Evolutionary conservation across 2,113 vertebrate genomes (phyloP).

Genomic region (human (Homo sapiens)): GRCh38 chr11:40190501-40191000

Average conservation of each 20-base stretch:
- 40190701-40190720: background rate
- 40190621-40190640: slow-evolving; percentile 76
- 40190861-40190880: background rate
- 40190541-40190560: slow-evolving; percentile 85
- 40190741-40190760: slow-evolving; percentile 9
- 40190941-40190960: background rate
- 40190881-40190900: background rate
- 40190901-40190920: background rate
- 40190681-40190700: slow-evolving; percentile 59
- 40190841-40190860: background rate
- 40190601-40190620: slow-evolving; percentile 80
- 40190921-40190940: background rate
- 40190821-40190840: background rate
- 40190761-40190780: background rate
- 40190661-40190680: slow-evolving; percentile 47
- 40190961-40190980: background rate
- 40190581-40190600: slow-evolving; percentile 82
- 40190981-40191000: background rate
- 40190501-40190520: slow-evolving; percentile 72
- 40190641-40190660: slow-evolving; percentile 59
- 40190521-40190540: slow-evolving; percentile 80
- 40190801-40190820: background rate
- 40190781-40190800: background rate
- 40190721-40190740: slow-evolving; percentile 28
- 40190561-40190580: slow-evolving; percentile 83